Evolutionary conservation across 2,113 vertebrate genomes (phyloP).

Genomic region (Gnathonemus longibarbis): DNA sequence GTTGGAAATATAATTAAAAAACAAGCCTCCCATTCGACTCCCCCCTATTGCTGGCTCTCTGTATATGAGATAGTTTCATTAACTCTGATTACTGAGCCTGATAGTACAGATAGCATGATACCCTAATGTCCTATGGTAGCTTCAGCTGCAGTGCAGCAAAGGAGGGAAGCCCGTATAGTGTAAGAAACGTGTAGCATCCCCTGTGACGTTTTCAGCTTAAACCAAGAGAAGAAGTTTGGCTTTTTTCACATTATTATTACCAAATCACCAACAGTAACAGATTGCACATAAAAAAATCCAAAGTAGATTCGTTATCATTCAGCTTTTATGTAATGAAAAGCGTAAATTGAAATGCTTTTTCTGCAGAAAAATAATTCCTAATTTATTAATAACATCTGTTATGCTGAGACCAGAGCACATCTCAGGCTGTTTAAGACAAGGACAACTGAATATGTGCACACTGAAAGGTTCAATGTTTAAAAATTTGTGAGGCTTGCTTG

Average conservation of each 20-base stretch:
- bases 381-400: neutral
- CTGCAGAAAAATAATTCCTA: neutral
- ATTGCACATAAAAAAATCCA: neutral
- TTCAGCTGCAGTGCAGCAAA: neutral
- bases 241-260: neutral
- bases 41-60: neutral
- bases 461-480: neutral
- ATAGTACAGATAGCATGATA: neutral
- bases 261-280: neutral
- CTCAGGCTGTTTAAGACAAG: neutral
- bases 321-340: neutral
- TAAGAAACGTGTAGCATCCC: neutral
- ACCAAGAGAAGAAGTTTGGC: neutral
- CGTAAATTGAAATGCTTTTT: neutral
- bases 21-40: neutral
- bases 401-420: neutral
- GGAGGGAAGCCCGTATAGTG: neutral
- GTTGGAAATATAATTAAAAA: neutral
- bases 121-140: neutral
- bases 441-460: neutral
- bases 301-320: neutral
- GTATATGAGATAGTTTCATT: neutral
- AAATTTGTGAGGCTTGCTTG: neutral
- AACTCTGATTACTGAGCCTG: constrained; percentile 14
- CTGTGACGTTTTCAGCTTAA: neutral